Conservation (phyloP, 92 coral and sea anemone species). For the Palythoa caribaeorum region DNA sequence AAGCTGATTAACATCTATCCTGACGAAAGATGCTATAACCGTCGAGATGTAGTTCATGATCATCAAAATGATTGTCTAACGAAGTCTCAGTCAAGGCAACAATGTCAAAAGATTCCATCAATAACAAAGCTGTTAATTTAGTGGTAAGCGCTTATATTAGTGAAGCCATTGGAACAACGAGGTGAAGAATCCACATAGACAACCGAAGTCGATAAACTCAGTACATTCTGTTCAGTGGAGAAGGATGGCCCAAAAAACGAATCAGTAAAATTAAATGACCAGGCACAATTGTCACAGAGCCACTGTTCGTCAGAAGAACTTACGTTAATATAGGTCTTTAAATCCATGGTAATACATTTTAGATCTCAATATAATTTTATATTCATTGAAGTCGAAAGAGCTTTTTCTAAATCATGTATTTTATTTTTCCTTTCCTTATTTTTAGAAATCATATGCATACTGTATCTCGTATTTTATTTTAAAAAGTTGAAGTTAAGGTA, state of each 20-base stretch:
- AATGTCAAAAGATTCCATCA: conserved; percentile 43
- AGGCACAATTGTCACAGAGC: conserved; percentile 44
- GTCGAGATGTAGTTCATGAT: conserved; percentile 35
- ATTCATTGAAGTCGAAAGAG: too few relatives aligned
- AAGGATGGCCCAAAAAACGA: conserved; percentile 20
- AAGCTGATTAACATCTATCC: conserved; percentile 30
- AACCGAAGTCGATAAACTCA: not conserved
- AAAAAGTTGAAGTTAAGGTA: too few relatives aligned
- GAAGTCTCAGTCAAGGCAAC: conserved; percentile 28
- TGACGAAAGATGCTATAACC: conserved; percentile 43
- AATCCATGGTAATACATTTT: conserved; percentile 33
- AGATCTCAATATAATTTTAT: not conserved
- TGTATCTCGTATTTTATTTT: too few relatives aligned
- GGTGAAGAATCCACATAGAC: not conserved
- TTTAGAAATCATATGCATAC: too few relatives aligned
- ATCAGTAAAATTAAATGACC: conserved; percentile 16
- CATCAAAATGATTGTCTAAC: conserved; percentile 20
- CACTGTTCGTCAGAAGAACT: conserved; percentile 33
- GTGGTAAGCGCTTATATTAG: conserved; percentile 33
- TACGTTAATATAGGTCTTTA: conserved; percentile 18
- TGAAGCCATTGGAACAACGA: not conserved
- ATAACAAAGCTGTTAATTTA: not conserved
- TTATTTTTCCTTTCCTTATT: too few relatives aligned
- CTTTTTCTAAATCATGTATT: too few relatives aligned
- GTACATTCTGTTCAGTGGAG: conserved; percentile 1